Conservation (phyloP, 1,140 invertebrate genomes). For the Lucilia cuprina region DNA sequence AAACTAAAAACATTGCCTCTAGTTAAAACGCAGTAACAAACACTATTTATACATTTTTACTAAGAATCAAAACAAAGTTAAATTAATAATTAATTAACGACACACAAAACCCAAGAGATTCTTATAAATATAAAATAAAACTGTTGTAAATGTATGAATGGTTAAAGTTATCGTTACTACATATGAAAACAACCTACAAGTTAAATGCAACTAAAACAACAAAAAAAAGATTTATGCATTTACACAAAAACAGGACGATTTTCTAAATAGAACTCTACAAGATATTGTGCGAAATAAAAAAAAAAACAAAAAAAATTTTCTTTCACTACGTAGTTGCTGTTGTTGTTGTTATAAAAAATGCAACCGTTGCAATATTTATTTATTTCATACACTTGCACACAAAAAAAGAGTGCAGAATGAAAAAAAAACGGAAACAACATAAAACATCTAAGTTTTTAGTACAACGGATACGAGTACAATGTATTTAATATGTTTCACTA, state of each 20-base stretch:
- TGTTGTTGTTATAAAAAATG: background rate
- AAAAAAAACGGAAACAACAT: background rate
- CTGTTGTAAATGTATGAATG: background rate
- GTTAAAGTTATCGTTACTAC: background rate
- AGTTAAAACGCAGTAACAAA: background rate
- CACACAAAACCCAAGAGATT: conserved; percentile 10
- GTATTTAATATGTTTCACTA: conserved; percentile 12
- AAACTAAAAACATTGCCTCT: background rate
- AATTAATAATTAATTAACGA: conserved; percentile 15
- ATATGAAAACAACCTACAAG: background rate
- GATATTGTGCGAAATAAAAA: background rate
- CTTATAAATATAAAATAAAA: background rate
- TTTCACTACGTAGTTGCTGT: background rate
- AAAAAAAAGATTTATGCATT: background rate
- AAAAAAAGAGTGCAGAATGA: background rate
- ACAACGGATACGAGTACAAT: background rate
- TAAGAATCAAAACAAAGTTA: background rate
- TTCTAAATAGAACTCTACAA: background rate
- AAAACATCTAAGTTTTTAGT: background rate
- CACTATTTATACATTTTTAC: background rate
- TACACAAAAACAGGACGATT: background rate
- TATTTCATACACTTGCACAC: background rate
- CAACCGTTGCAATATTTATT: conserved; percentile 10
- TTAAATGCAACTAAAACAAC: background rate
- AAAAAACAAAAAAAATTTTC: background rate